phyloP scores from a whole-genome alignment of 2,113 vertebrate species.

The Antigone vipio region DNA sequence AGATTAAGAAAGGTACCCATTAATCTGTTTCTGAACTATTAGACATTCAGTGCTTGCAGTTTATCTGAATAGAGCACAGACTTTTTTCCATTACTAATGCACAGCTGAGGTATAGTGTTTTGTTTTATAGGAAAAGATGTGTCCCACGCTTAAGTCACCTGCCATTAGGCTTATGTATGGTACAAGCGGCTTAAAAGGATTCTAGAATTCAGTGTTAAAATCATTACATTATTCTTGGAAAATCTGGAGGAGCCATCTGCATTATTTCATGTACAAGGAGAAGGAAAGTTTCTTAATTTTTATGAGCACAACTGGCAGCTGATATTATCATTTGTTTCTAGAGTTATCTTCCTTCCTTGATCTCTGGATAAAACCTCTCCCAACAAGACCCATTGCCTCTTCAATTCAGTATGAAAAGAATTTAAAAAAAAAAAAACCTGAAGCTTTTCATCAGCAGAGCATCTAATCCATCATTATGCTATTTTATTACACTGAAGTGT shows the following conservation, averaged over 20 bases:
- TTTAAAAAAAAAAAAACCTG: background rate
- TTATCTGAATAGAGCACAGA: background rate
- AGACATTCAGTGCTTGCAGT: background rate
- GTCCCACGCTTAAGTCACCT: background rate
- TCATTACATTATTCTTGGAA: constrained; percentile 5
- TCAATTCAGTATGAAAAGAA: background rate
- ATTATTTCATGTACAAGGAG: background rate
- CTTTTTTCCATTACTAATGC: background rate
- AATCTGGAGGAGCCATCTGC: background rate
- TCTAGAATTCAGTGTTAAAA: constrained; percentile 4
- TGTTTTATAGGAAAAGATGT: background rate
- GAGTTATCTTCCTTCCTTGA: background rate
- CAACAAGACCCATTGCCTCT: background rate
- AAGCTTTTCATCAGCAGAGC: background rate
- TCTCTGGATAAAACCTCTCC: background rate
- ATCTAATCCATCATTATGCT: background rate
- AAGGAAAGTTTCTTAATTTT: background rate
- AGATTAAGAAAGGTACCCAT: background rate
- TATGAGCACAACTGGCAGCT: background rate
- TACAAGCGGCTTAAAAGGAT: constrained; percentile 25
- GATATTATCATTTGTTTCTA: background rate
- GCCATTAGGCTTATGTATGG: background rate
- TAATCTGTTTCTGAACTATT: constrained; percentile 22
- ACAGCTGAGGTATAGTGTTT: background rate
- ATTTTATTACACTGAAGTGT: background rate